Percentiles rank a stretch among this genome's conserved stretches.
Evolutionary conservation across 2,113 vertebrate genomes (phyloP).

Genomic region (Catharus fuscescens): DNA sequence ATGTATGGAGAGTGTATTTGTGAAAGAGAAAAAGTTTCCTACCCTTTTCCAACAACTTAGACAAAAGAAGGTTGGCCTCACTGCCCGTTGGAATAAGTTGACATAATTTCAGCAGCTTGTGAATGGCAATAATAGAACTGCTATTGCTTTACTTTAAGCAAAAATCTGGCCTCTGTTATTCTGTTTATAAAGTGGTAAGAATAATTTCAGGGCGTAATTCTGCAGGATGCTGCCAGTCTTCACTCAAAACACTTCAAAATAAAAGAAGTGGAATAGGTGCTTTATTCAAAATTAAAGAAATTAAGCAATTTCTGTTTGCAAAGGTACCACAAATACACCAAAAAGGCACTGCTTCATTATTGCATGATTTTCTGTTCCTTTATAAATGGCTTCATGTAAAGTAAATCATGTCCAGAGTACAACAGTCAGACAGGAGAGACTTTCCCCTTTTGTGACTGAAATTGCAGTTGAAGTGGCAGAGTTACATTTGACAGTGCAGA

Average conservation of each 20-base stretch:
- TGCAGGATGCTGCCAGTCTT: not conserved
- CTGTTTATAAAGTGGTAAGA: not conserved
- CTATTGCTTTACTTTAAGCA: not conserved
- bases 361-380: not conserved
- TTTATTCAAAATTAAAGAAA: not conserved
- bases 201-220: not conserved
- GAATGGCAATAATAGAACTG: not conserved
- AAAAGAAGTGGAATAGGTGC: not conserved
- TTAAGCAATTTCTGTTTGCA: not conserved
- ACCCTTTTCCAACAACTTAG: not conserved
- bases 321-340: not conserved
- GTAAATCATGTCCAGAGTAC: not conserved
- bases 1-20: not conserved
- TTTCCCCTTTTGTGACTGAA: not conserved
- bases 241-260: not conserved
- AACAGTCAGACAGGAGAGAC: not conserved
- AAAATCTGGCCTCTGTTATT: not conserved
- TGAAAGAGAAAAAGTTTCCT: not conserved
- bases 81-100: not conserved
- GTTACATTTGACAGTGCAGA: not conserved
- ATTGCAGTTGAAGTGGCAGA: not conserved
- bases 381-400: not conserved
- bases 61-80: not conserved
- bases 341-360: not conserved
- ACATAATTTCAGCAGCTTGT: not conserved